phyloP scores from a whole-genome alignment of 92 coral and sea anemone genomes.

The Chrysogorgia sp. region DNA sequence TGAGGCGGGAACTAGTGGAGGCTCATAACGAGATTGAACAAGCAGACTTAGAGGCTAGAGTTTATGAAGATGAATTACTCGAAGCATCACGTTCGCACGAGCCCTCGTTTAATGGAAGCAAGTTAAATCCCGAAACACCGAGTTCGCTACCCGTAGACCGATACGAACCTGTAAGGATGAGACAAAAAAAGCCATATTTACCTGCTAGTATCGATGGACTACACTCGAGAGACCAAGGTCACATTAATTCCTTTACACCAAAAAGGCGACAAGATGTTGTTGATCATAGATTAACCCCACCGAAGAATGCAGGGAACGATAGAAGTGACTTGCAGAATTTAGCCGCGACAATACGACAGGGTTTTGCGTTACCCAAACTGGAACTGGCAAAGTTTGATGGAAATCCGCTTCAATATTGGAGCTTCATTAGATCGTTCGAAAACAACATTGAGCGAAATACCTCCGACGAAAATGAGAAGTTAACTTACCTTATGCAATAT shows the following conservation, averaged over 20 bases:
- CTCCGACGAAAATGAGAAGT: conserved; percentile 6
- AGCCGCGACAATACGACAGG: conserved; percentile 34
- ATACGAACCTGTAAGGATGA: background rate
- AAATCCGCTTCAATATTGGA: conserved; percentile 35
- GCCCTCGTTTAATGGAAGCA: background rate
- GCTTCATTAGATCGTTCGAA: conserved; percentile 42
- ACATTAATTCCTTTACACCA: too few species aligned
- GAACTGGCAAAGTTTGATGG: background rate
- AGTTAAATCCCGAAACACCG: background rate
- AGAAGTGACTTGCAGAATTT: background rate
- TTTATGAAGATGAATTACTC: conserved; percentile 3
- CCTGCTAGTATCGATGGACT: too few species aligned
- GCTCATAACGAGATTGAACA: conserved; percentile 46
- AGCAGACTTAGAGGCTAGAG: conserved; percentile 45
- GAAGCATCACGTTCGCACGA: background rate
- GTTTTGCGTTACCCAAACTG: conserved; percentile 19
- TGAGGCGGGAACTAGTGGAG: conserved; percentile 39
- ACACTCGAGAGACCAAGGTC: too few species aligned
- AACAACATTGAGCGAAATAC: conserved; percentile 34
- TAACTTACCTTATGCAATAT: conserved; percentile 44
- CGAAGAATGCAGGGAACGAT: background rate
- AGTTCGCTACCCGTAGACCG: background rate
- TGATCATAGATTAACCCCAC: background rate
- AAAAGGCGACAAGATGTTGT: background rate
- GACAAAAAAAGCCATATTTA: background rate